phyloP scores from a whole-genome alignment of 2,797 vertebrate genomes.

The Hozukius guyotensis region DNA sequence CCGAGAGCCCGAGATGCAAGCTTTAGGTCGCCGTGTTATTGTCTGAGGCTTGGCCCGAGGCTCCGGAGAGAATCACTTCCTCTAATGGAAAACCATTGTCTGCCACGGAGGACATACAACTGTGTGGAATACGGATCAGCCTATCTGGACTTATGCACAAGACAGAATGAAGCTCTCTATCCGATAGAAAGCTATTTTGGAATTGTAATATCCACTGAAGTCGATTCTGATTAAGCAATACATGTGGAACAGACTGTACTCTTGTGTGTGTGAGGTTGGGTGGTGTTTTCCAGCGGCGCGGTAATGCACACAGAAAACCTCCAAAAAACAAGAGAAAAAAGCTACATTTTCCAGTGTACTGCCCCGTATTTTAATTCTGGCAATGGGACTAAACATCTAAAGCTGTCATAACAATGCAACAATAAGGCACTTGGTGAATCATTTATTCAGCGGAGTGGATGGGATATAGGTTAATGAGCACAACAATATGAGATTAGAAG shows the following conservation, averaged over 20 bases:
- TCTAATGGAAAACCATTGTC: conserved; percentile 85
- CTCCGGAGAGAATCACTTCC: conserved; percentile 73
- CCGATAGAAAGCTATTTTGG: conserved; percentile 70
- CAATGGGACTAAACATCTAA: conserved; percentile 36
- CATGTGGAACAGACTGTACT: conserved; percentile 43
- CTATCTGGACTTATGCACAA: conserved; percentile 69
- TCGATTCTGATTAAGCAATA: conserved; percentile 70
- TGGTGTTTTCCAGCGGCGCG: conserved; percentile 18
- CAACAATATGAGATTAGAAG: conserved; percentile 37
- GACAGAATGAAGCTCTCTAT: conserved; percentile 56
- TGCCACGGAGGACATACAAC: conserved; percentile 67
- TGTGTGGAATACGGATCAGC: conserved; percentile 63
- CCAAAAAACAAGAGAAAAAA: neutral
- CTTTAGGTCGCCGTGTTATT: conserved; percentile 69
- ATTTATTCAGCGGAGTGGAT: conserved; percentile 51
- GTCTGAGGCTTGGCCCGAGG: conserved; percentile 69
- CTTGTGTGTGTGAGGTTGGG: conserved; percentile 16
- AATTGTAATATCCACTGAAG: conserved; percentile 73
- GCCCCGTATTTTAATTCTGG: conserved; percentile 27
- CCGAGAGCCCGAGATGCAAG: conserved; percentile 36
- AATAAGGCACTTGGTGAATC: conserved; percentile 69
- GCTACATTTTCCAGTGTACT: neutral
- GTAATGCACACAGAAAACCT: conserved; percentile 21
- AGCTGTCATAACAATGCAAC: conserved; percentile 49
- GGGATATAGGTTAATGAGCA: conserved; percentile 65